Evolutionary conservation across 2,113 vertebrate species (phyloP).

Genomic region (Hemiprocne comata): DNA sequence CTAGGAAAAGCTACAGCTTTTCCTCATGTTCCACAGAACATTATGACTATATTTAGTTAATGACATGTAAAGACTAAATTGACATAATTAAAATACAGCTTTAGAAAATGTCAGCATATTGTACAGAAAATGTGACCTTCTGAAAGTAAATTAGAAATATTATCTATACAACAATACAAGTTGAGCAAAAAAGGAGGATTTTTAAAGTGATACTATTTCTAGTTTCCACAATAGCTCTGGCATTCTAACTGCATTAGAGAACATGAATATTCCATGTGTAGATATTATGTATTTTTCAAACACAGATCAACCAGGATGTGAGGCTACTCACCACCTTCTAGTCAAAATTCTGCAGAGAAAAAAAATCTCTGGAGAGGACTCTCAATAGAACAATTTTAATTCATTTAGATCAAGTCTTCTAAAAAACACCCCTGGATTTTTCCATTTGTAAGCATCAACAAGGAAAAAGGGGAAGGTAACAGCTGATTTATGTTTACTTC

Average conservation of each 20-base stretch:
- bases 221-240: background rate
- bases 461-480: background rate
- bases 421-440: background rate
- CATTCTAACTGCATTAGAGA: background rate
- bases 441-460: background rate
- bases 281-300: background rate
- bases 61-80: background rate
- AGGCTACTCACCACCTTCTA: background rate
- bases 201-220: background rate
- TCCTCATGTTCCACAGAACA: background rate
- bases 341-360: background rate
- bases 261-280: background rate
- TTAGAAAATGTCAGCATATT: background rate
- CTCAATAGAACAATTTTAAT: background rate
- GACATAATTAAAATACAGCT: background rate
- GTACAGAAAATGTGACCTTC: background rate
- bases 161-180: background rate
- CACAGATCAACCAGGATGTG: background rate
- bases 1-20: background rate
- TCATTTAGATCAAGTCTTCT: background rate
- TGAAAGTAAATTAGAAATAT: background rate
- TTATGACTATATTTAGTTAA: background rate
- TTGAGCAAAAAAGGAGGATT: background rate
- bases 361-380: background rate
- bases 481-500: background rate